These are phyloP conservation scores for Nannospalax galili DNA, from an alignment of 2,113 vertebrate species.

Conservation along the genomic window DNA sequence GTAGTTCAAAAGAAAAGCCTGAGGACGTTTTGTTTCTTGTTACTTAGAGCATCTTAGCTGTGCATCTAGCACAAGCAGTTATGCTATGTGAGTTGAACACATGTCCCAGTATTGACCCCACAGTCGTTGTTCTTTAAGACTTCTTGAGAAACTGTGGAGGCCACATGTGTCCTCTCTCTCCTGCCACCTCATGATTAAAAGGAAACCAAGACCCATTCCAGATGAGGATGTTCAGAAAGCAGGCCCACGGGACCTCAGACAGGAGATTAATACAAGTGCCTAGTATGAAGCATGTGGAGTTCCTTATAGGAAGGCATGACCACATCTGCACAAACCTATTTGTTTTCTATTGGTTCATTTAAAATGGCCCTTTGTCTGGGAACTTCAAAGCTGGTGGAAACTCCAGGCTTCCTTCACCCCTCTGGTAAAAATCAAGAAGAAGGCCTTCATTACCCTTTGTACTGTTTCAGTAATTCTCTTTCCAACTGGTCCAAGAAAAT, in stretches of 20 bases:
- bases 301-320: neutral
- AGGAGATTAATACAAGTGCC: neutral
- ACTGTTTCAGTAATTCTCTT: neutral
- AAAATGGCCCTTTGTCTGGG: neutral
- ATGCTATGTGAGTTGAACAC: neutral
- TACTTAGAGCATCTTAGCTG: slow-evolving; percentile 43
- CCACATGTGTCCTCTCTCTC: neutral
- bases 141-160: neutral
- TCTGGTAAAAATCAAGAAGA: slow-evolving; percentile 37
- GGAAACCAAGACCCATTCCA: neutral
- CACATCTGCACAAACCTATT: neutral
- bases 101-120: neutral
- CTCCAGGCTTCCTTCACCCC: neutral
- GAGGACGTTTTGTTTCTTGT: slow-evolving; percentile 10
- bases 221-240: neutral
- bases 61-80: neutral
- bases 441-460: slow-evolving; percentile 7
- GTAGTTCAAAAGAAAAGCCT: neutral
- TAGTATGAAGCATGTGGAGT: neutral
- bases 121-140: slow-evolving; percentile 38
- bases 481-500: neutral
- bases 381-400: slow-evolving; percentile 49
- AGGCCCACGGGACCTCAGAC: neutral
- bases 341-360: slow-evolving; percentile 44
- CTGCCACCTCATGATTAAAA: neutral